Base-by-base conservation (phyloP, 2,797 vertebrate genomes). In the Neopelma chrysocephalum region DNA sequence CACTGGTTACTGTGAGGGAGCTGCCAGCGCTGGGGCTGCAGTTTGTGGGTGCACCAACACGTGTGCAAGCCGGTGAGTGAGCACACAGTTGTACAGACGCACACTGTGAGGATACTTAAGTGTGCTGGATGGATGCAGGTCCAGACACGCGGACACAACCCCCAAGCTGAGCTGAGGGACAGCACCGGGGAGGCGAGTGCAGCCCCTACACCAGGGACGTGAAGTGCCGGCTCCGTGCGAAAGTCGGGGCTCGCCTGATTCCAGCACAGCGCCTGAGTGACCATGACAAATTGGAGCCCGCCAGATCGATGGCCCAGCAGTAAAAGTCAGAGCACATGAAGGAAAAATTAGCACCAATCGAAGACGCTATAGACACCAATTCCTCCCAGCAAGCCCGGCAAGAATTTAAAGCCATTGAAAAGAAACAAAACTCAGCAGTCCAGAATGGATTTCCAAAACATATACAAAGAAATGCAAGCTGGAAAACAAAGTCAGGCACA, bases 271-370 rank as follows among this genome's bases (percentile, higher is more conserved):
- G 45, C 82, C 80, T 94, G 65, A 56, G 71, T 96, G 96, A 95
- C 96, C 93, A 89, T 96, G 97, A 97, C 95, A 97, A 97, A 97
- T 96, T 78, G 96, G 61, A 93, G 77, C 85, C 79, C 7, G 38
- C 75, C 91, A 94, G 95, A 97, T 97, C 96, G 61, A 97, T 97
- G 94, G 75, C 87, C 90, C 89, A 78, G 94, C 97, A 96, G 93
- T 97, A 97, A 97, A 97, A 97, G 96, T 96, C 97, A 97, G 96
- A 94, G 96, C 96, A 92, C 96, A 96, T 81, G 96, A 96, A 97
- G 96, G 96, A 94, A 97, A 97, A 97, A 97, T 97, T 97, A 97
- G 96, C 96, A 97, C 96, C 92, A 97, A 97, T 97, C 96, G 97
- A 97, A 97, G 96, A 85, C 5, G 87, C 96, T 97, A 96, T 96